Conservation (phyloP, 2,888 invertebrate genomes). For the Oscheius myriophilus region DNA sequence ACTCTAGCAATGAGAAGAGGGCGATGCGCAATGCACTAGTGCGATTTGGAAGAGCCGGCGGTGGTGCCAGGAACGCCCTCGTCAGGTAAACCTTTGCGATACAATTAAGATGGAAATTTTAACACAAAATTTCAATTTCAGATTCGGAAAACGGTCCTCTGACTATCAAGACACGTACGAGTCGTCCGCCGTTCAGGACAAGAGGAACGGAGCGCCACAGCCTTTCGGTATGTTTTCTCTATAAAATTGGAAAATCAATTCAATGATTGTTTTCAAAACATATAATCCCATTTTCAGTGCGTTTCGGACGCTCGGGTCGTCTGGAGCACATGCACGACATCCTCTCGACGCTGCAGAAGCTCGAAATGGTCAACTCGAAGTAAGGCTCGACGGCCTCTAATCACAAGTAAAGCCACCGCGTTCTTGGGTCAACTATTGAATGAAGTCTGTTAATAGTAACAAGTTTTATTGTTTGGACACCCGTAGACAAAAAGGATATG, state of each 20-base stretch:
- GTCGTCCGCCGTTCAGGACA: slow-evolving; percentile 46
- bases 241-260: no score
- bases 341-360: slow-evolving; percentile 55
- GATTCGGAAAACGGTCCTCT: slow-evolving; percentile 58
- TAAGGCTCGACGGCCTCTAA: slow-evolving; percentile 29
- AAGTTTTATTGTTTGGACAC: slow-evolving; percentile 31
- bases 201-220: slow-evolving; percentile 61
- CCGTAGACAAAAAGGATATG: slow-evolving; percentile 31
- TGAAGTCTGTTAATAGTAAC: slow-evolving; percentile 21
- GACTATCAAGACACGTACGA: slow-evolving; percentile 43
- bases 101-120: no score
- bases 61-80: slow-evolving; percentile 61
- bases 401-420: slow-evolving; percentile 1
- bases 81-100: slow-evolving; percentile 37
- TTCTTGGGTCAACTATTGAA: slow-evolving; percentile 25
- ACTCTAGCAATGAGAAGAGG: slow-evolving; percentile 54
- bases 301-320: slow-evolving; percentile 61
- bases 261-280: neutral
- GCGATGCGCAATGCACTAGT: slow-evolving; percentile 64
- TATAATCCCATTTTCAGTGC: slow-evolving; percentile 44
- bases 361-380: slow-evolving; percentile 53
- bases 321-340: slow-evolving; percentile 63
- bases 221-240: slow-evolving; percentile 54
- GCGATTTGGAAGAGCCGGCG: slow-evolving; percentile 57
- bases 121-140: slow-evolving; percentile 1